These are phyloP conservation scores for Drosophila meridiana DNA, from an alignment of 2,888 invertebrate genomes.

Conservation along the genomic window DNA sequence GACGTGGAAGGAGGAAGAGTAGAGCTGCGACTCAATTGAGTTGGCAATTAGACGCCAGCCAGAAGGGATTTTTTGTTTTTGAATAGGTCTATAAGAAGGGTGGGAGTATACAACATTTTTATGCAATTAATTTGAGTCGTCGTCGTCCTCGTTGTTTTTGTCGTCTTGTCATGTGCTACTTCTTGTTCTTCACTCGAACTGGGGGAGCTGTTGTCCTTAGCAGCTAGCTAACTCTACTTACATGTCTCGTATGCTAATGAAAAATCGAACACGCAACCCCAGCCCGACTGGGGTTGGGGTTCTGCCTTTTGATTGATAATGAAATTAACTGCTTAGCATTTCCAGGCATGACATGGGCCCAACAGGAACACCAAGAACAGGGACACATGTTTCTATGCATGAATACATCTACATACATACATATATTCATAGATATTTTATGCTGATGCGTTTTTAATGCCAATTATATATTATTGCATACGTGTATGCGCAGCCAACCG, in stretches of 20 bases:
- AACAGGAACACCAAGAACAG: neutral
- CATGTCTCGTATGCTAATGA: slow-evolving; percentile 72
- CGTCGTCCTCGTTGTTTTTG: slow-evolving; percentile 38
- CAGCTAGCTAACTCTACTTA: slow-evolving; percentile 21
- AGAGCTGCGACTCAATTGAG: slow-evolving; percentile 51
- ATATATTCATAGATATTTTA: slow-evolving; percentile 31
- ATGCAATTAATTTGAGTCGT: slow-evolving; percentile 78
- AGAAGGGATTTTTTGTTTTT: slow-evolving; percentile 47
- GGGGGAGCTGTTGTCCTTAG: slow-evolving; percentile 35
- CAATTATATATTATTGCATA: slow-evolving; percentile 64
- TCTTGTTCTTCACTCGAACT: slow-evolving; percentile 5
- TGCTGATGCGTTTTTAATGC: slow-evolving; percentile 76
- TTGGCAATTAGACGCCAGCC: slow-evolving; percentile 74
- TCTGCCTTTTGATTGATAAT: slow-evolving; percentile 72
- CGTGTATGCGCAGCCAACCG: slow-evolving; percentile 35
- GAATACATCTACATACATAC: slow-evolving; percentile 5
- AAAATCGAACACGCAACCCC: slow-evolving; percentile 75
- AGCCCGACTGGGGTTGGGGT: neutral
- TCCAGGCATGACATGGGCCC: slow-evolving; percentile 65
- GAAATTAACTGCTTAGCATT: slow-evolving; percentile 77
- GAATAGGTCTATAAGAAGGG: slow-evolving; percentile 17
- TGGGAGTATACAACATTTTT: slow-evolving; percentile 63
- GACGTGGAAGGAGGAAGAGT: neutral
- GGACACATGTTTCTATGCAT: slow-evolving; percentile 43
- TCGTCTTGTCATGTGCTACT: slow-evolving; percentile 47